Conservation (phyloP, 2,888 invertebrate genomes). For the Oxytorus armatus region DNA sequence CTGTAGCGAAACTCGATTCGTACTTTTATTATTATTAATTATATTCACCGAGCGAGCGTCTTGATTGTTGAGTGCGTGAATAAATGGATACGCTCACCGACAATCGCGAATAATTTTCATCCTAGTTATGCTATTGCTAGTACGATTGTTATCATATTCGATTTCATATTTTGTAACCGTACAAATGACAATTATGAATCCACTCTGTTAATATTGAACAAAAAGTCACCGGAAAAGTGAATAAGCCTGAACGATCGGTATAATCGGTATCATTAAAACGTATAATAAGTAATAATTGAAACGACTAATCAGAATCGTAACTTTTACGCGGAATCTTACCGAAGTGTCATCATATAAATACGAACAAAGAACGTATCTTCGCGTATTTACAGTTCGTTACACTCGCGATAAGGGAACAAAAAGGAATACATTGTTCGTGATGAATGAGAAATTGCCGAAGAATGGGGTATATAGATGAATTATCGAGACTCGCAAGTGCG, state of each 20-base stretch:
- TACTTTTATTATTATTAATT: too few species aligned
- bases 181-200: background rate
- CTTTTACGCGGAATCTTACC: background rate
- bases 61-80: too few species aligned
- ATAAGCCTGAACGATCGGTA: background rate
- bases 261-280: background rate
- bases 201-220: background rate
- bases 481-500: background rate
- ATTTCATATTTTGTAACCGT: background rate
- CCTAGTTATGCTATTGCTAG: too few species aligned
- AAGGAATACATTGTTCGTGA: conserved; percentile 54
- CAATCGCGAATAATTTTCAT: too few species aligned
- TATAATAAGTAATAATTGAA: background rate
- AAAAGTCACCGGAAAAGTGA: background rate
- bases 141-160: too few species aligned
- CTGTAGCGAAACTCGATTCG: background rate
- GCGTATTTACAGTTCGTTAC: conserved; percentile 27
- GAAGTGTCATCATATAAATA: background rate
- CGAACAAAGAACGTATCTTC: conserved; percentile 24
- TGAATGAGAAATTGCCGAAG: conserved; percentile 40
- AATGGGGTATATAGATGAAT: conserved; percentile 20
- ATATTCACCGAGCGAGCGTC: too few species aligned
- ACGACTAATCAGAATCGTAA: conserved; percentile 8
- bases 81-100: too few species aligned
- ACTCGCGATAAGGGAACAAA: conserved; percentile 37